Base-by-base conservation (phyloP, 1,140 invertebrate genomes). In the Holcopasites calliopsidis region DNA sequence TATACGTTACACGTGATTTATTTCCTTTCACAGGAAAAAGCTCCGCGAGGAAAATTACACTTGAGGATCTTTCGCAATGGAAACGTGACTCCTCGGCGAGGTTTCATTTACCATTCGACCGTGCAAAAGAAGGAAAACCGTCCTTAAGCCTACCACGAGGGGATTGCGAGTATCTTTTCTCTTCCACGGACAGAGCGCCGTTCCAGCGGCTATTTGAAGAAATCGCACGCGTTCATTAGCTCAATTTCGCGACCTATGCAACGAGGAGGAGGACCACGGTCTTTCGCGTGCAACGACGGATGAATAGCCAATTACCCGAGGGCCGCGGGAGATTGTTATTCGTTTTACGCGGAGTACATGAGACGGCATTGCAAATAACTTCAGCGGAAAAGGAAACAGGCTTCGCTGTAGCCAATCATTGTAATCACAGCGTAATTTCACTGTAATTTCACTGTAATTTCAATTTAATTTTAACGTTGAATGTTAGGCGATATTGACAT, bases 231-330 rank as follows among this genome's bases (percentile, higher is more conserved):
- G 21, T 35, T 35, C 55, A 21, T 35, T 49, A 49, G 21, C 18
- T 35, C 31, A 38, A 23, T 21, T 35, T 13, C 33, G 44, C n/a
- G 44, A 58, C 6, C 31, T 23, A 58, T 16, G 33, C 55, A 58
- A 58, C 28, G n/a, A 58, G 11, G 35, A 58, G n/a, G 55, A 35
- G 35, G n/a, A 35, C 55, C 7, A 5, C 55, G n/a, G 35, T 58
- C 33, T 58, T 38, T 58, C 33, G 33, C 55, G 55, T 58, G 55
- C 55, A 58, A 35, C 55, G 33, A 8, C 21, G n/a, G 31, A 35
- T 58, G 31, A n/a, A 58, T 58, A 38, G 55, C 31, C 55, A 58
- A 58, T 38, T 58, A 21, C n/a, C 1, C 35, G 55, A 58, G 35
- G n/a, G 35, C 31, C 31, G 13, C 11, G 0, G 33, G n/a, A 8